Evolutionary conservation across 2,888 invertebrate species (phyloP), one percentile per base, ranked within the genome.

Genomic region (Dioctria rufipes): DNA sequence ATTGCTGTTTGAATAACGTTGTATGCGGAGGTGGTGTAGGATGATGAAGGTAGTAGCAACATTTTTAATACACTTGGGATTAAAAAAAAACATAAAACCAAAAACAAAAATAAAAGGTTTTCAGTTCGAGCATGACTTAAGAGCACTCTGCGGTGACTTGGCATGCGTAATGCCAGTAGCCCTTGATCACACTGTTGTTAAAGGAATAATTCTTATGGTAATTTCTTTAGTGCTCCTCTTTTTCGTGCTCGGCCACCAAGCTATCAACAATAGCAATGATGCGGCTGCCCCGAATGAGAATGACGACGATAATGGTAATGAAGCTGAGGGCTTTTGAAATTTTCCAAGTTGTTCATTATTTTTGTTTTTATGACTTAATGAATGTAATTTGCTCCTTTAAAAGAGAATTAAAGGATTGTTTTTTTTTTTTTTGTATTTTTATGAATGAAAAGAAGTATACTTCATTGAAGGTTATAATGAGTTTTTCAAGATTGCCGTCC

Each of bases 1-100:
- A 54, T 39, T 58, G 58, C 40, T 73, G 43, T 73, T 73, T 73
- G 73, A 54, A 58, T 58, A n/a, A 42, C 73, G 58, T 58, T 4
- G 58, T 39, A 42, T 73, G 73, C 73, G 73, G 54, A 73, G 73
- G 73, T 42, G 73, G 73, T 58, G 73, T 73, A 60, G 73, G 73
- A 73, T 60, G 73, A 73, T 40, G 58, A 54, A 13, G 60, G 51
- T 58, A 60, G 73, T 58, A 73, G 73, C 73, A 42, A 60, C 51
- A 73, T 73, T 58, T 60, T 73, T 73, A 54, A 54, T 60, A 25
- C 43, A 13, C n/a, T 39, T 6, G 13, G 42, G 73, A 42, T 25
- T 25, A 25, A 25, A 25, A 25, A 25, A 25, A 25, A 25, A n/a
- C n/a, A n/a, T n/a, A n/a, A n/a, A n/a, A n/a, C n/a, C n/a, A 25